These are phyloP conservation scores for Trichopria drosophilae DNA, from an alignment of 2,888 invertebrate species.

Conservation along the genomic window DNA sequence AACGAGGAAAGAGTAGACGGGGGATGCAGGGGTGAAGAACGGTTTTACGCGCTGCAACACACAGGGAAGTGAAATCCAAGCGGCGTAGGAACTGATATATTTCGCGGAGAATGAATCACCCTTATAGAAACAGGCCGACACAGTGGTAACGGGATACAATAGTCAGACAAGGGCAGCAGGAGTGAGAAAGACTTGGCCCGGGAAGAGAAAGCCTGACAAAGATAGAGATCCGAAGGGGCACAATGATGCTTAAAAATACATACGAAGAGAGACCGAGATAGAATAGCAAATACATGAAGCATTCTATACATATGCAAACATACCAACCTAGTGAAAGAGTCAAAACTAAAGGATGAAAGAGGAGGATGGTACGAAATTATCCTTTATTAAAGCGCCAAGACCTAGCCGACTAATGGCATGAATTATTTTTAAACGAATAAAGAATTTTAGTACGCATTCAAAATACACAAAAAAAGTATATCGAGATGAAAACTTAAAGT, in stretches of 20 bases:
- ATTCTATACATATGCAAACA: too few species aligned
- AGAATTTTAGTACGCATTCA: too few species aligned
- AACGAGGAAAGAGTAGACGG: constrained; percentile 13
- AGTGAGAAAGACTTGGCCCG: constrained; percentile 32
- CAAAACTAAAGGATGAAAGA: too few species aligned
- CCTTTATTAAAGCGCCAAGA: too few species aligned
- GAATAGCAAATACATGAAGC: too few species aligned
- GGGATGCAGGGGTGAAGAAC: not conserved
- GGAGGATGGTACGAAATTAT: too few species aligned
- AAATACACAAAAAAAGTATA: too few species aligned
- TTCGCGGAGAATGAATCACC: constrained; percentile 56
- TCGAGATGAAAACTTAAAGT: too few species aligned
- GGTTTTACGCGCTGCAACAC: constrained; percentile 36
- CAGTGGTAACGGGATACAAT: constrained; percentile 54
- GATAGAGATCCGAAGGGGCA: constrained; percentile 30
- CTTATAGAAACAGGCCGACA: constrained; percentile 48
- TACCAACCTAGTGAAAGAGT: too few species aligned
- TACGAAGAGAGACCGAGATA: not conserved
- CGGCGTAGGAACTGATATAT: constrained; percentile 55
- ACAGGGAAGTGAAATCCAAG: constrained; percentile 47
- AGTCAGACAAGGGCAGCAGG: constrained; percentile 49
- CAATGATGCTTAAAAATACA: not conserved
- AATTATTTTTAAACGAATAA: too few species aligned
- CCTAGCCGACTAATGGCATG: too few species aligned
- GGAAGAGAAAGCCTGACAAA: constrained; percentile 30